These are phyloP conservation scores for Xiphydria camelus DNA, from an alignment of 2,888 invertebrate species.

Conservation along the genomic window DNA sequence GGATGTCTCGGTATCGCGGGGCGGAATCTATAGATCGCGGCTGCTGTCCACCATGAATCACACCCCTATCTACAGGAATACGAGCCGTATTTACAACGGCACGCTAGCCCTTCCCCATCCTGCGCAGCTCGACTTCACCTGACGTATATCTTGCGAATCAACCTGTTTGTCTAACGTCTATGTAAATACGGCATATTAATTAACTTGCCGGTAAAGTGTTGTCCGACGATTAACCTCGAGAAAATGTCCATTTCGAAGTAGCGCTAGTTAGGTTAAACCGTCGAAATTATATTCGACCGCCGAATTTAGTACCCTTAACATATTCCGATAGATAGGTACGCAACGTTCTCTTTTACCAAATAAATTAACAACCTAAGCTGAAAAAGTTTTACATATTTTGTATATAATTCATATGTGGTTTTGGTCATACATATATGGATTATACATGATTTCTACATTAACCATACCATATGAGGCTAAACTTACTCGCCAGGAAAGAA, in stretches of 20 bases:
- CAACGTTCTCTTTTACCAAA: too few species aligned
- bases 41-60: constrained; percentile 53
- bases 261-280: too few species aligned
- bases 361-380: too few species aligned
- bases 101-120: constrained; percentile 41
- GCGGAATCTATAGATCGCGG: constrained; percentile 50
- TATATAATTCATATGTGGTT: too few species aligned
- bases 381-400: too few species aligned
- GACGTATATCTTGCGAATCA: constrained; percentile 51
- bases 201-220: constrained; percentile 50
- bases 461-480: too few species aligned
- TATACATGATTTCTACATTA: too few species aligned
- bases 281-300: too few species aligned
- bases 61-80: constrained; percentile 49
- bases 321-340: too few species aligned
- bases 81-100: constrained; percentile 48
- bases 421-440: too few species aligned
- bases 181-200: constrained; percentile 56
- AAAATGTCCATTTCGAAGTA: constrained; percentile 38
- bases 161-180: constrained; percentile 56
- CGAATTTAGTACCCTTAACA: too few species aligned
- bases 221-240: constrained; percentile 41
- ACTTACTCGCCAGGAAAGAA: too few species aligned
- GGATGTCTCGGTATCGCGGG: constrained; percentile 50
- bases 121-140: constrained; percentile 8